Percentiles rank a stretch among this genome's conserved stretches.
These are phyloP conservation scores for Solea solea DNA, from an alignment of 2,113 vertebrate species.

Conservation along the genomic window DNA sequence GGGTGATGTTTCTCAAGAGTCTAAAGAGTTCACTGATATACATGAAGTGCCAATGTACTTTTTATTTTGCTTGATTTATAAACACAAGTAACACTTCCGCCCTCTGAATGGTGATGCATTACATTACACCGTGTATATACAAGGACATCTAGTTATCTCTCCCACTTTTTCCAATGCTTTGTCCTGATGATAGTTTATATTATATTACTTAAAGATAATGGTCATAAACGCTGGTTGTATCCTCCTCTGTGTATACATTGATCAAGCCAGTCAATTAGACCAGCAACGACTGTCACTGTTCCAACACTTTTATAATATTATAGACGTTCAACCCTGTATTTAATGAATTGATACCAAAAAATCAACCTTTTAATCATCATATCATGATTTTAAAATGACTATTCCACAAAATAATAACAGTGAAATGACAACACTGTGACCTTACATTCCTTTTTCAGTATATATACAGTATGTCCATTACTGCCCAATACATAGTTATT, in stretches of 20 bases:
- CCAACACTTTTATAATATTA: no score
- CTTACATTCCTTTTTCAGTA: no score
- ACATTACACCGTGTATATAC: neutral
- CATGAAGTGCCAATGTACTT: constrained; percentile 22
- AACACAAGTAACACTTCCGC: neutral
- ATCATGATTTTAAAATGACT: no score
- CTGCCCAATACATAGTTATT: neutral
- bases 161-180: neutral
- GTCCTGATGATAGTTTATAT: neutral
- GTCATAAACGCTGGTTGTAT: neutral
- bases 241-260: no score
- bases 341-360: no score
- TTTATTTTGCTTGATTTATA: neutral
- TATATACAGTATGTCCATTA: no score
- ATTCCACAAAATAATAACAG: no score
- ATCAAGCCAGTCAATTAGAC: no score
- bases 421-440: no score
- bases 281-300: no score
- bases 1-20: constrained; percentile 57
- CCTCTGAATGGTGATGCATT: neutral
- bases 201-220: neutral
- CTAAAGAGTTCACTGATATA: constrained; percentile 44
- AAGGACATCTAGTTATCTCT: neutral
- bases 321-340: no score
- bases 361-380: no score